A percentile compares a stretch with the other conserved stretches of the same genome.
Conservation (phyloP, 2,888 invertebrate genomes). For the Oxytorus armatus region DNA sequence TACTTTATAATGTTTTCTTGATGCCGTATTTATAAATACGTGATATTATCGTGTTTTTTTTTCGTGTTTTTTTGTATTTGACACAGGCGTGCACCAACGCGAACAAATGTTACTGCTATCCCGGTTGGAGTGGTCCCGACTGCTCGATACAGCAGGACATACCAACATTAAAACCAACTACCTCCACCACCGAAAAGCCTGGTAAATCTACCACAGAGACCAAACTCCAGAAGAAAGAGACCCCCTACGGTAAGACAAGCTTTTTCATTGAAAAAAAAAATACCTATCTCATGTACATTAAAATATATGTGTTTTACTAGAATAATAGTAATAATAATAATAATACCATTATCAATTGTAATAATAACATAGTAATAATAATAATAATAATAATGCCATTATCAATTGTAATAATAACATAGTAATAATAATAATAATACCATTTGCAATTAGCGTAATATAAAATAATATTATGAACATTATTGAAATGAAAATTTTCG, state of each 20-base stretch:
- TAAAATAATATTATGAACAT: not conserved
- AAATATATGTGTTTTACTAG: not conserved
- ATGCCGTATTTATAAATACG: not conserved
- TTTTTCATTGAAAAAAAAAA: slow-evolving; percentile 29
- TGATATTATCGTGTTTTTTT: slow-evolving; percentile 2
- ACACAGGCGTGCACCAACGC: slow-evolving; percentile 95
- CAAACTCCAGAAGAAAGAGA: slow-evolving; percentile 94
- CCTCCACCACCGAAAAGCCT: slow-evolving; percentile 87
- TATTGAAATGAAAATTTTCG: slow-evolving; percentile 7
- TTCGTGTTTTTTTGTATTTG: not conserved
- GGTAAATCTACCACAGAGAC: slow-evolving; percentile 83
- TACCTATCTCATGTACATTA: too few relatives aligned
- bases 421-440: not conserved
- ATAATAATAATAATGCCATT: not conserved
- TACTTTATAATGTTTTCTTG: not conserved
- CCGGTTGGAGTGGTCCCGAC: slow-evolving; percentile 95
- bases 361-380: too few relatives aligned
- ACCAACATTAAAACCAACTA: slow-evolving; percentile 86
- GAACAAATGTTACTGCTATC: slow-evolving; percentile 96
- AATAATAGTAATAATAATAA: not conserved
- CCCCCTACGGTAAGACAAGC: slow-evolving; percentile 94
- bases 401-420: not conserved
- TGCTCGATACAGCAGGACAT: slow-evolving; percentile 92
- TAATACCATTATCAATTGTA: not conserved
- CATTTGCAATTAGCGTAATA: not conserved